These are phyloP conservation scores for Hartigia nigra DNA, from an alignment of 2,888 invertebrate species.

Conservation along the genomic window DNA sequence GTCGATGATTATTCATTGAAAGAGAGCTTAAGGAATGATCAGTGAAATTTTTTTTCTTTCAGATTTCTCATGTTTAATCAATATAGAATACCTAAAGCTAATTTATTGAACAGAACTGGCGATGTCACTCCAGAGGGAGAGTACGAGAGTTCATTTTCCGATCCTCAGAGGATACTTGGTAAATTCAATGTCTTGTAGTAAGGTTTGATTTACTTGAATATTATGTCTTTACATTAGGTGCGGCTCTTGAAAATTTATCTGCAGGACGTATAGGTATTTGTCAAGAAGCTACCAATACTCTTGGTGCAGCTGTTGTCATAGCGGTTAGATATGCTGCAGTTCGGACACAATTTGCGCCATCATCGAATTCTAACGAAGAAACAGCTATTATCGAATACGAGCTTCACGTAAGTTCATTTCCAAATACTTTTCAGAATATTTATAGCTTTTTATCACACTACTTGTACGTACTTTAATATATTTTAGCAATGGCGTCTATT, in stretches of 20 bases:
- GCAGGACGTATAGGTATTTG: slow-evolving; percentile 84
- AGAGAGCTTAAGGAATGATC: not conserved
- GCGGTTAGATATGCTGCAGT: slow-evolving; percentile 85
- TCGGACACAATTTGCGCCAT: slow-evolving; percentile 78
- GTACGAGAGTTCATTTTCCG: slow-evolving; percentile 91
- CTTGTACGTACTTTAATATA: not conserved
- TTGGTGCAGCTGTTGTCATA: slow-evolving; percentile 80
- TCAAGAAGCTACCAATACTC: slow-evolving; percentile 73
- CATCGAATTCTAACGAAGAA: slow-evolving; percentile 68
- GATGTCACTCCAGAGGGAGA: slow-evolving; percentile 89
- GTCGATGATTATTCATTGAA: not conserved
- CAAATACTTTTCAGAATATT: not conserved
- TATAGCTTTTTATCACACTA: not conserved
- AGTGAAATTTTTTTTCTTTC: slow-evolving; percentile 46
- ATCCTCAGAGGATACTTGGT: slow-evolving; percentile 85
- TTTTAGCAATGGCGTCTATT: slow-evolving; percentile 85
- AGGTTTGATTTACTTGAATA: not conserved
- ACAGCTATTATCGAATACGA: slow-evolving; percentile 86
- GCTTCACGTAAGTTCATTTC: slow-evolving; percentile 73
- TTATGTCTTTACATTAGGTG: slow-evolving; percentile 63
- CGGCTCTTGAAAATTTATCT: slow-evolving; percentile 87
- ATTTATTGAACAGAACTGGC: slow-evolving; percentile 87
- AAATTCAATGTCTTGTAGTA: slow-evolving; percentile 33
- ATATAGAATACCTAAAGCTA: slow-evolving; percentile 86
- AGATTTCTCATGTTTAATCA: slow-evolving; percentile 89